Conservation (phyloP, 1,140 invertebrate genomes). For the Lysiphlebus fabarum region DNA sequence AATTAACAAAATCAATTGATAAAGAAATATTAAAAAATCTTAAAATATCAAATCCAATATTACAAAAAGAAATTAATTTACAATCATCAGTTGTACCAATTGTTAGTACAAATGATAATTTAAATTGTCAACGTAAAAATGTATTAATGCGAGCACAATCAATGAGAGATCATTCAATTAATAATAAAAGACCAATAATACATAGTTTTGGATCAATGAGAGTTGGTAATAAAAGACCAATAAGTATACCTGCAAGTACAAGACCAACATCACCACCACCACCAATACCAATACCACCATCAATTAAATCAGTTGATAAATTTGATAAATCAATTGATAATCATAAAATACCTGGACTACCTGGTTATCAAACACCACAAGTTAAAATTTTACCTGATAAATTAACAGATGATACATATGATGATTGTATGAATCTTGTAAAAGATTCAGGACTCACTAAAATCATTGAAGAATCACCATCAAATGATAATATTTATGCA, state of each 20-base stretch:
- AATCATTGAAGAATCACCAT: conserved; percentile 63
- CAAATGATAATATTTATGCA: conserved; percentile 77
- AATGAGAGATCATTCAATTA: conserved; percentile 62
- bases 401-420: conserved; percentile 58
- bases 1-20: conserved; percentile 63
- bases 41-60: conserved; percentile 78
- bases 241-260: conserved; percentile 62
- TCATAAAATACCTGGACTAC: conserved; percentile 47
- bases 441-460: conserved; percentile 58
- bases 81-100: conserved; percentile 56
- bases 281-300: conserved; percentile 59
- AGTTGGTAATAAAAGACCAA: conserved; percentile 59
- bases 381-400: conserved; percentile 27
- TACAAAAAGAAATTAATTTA: conserved; percentile 65
- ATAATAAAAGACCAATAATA: conserved; percentile 60
- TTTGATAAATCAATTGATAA: conserved; percentile 38
- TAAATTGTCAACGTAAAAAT: conserved; percentile 46
- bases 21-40: conserved; percentile 68
- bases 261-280: conserved; percentile 67
- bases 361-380: conserved; percentile 56
- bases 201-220: conserved; percentile 79
- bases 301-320: conserved; percentile 30
- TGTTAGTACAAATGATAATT: conserved; percentile 40
- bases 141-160: conserved; percentile 72
- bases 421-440: conserved; percentile 72